Base-by-base conservation (phyloP, 2,888 invertebrate genomes). In the Hylaea fasciaria region DNA sequence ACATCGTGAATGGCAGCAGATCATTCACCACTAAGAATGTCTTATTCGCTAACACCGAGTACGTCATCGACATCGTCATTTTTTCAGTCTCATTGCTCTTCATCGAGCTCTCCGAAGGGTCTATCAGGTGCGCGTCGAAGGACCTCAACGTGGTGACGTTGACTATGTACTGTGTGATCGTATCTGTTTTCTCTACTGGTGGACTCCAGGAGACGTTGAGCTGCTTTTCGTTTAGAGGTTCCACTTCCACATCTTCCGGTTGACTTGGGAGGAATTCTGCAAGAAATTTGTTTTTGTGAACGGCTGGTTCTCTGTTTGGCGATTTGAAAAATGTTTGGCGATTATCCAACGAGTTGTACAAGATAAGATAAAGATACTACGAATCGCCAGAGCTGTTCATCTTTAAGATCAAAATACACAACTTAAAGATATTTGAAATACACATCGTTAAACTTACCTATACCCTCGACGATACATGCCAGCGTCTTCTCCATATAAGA, bases 381-480 rank as follows among this genome's bases (percentile, higher is more conserved):
- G 22, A 22, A 22, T 22, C 22, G 5, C 22, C n/a, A n/a, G n/a
- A n/a, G n/a, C n/a, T n/a, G n/a, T n/a, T n/a, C n/a, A n/a, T n/a
- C n/a, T n/a, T n/a, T 22, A 22, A 22, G 5, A 3, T 22, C 22
- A 22, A 22, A 22, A 22, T 22, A 5, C 5, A 22, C 22, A 2
- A 2, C 5, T 22, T 22, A 3, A n/a, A n/a, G n/a, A 22, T 22
- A 22, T 22, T 22, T 22, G 22, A 22, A 22, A 5, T 22, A 22
- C 3, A 22, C 2, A 22, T n/a, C n/a, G n/a, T 37, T n/a, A 37
- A 3, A 37, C 83, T 78, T 71, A 92, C 92, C 92, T 61, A 97
- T 95, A 51, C 97, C 97, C 84, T 96, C 96, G 29, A 96, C 95
- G 69, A 97, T 96, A 77, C 97, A 97, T 57, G 96, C 96, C 39